Evolutionary conservation across 1,140 invertebrate species (phyloP), one percentile per base, ranked within the genome.

Genomic region (Scaptomyza graminum): DNA sequence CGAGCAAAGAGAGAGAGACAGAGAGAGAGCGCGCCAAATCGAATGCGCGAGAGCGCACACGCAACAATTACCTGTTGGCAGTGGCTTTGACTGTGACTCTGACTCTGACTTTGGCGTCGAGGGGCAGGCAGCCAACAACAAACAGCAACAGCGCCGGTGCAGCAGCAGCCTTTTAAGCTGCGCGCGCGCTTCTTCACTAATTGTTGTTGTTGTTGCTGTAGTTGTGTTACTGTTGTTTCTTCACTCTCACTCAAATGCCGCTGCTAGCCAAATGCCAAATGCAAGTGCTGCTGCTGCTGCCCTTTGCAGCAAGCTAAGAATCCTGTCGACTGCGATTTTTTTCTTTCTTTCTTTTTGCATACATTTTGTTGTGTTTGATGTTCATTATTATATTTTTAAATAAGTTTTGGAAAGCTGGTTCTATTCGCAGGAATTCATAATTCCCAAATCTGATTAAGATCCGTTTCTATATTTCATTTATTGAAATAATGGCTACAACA

Each of bases 161-260:
- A 52, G 39, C 39, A 52, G 39, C 25, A 28, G 50, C 41, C 55
- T 67, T 63, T 51, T 67, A 44, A 49, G 61, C 25, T 68, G 37
- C 37, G 18, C 13, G 56, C 39, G 31, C 66, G 66, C 59, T 55
- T 47, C 51, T 61, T 46, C 55, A 69, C 41, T 63, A 69, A 54
- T 72, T 60, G 39, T 60, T 66, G 59, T 57, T 75, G 44, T 46
- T 62, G 63, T 41, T 51, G 59, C 54, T 75, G 44, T 46, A 57
- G 60, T 41, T 51, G 44, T 34, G 64, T 16, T 44, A 41, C 37
- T 66, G 50, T 66, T 76, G 74, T 82, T 83, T 75, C 79, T 91
- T 91, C 90, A 91, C 90, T 91, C 90, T 91, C 90, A 91, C 90
- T 91, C 85, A 90, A 87, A 90, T 79, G 81, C 73, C 74, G 88